phyloP scores from a whole-genome alignment of 2,113 vertebrate genomes.

The Seriola quinqueradiata region DNA sequence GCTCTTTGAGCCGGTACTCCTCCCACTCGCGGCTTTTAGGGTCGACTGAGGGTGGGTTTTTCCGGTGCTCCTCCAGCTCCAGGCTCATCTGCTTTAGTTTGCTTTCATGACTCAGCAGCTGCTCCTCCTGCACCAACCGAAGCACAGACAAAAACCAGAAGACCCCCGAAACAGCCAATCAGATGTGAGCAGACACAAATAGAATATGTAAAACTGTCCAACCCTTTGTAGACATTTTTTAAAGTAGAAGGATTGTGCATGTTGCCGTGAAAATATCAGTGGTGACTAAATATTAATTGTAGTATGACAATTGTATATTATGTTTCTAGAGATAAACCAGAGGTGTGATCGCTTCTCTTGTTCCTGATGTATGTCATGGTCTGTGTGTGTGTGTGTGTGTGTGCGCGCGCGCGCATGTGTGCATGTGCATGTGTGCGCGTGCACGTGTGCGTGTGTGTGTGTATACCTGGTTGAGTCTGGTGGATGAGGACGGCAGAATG shows the following conservation, averaged over 20 bases:
- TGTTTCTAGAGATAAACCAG: not conserved
- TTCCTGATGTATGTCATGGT: not conserved
- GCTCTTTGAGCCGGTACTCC: constrained; percentile 96
- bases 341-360: not conserved
- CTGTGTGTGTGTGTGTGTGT: constrained; percentile 5
- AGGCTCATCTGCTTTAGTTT: constrained; percentile 95
- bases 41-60: constrained; percentile 88
- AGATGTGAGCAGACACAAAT: constrained; percentile 49
- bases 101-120: constrained; percentile 95
- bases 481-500: constrained; percentile 89
- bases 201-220: constrained; percentile 38
- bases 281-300: not conserved
- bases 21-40: constrained; percentile 94
- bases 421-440: not conserved
- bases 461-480: constrained; percentile 90
- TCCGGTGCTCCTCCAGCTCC: constrained; percentile 94
- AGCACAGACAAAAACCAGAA: constrained; percentile 11
- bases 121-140: constrained; percentile 89
- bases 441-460: not conserved
- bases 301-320: not conserved
- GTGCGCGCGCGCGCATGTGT: rapidly evolving
- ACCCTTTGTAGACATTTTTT: not conserved
- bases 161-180: constrained; percentile 51
- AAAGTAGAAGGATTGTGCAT: not conserved
- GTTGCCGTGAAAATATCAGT: not conserved